Percentiles rank a stretch among this genome's conserved stretches.
Evolutionary conservation across 1,140 invertebrate species (phyloP).

Genomic region (Arctopsyche grandis): DNA sequence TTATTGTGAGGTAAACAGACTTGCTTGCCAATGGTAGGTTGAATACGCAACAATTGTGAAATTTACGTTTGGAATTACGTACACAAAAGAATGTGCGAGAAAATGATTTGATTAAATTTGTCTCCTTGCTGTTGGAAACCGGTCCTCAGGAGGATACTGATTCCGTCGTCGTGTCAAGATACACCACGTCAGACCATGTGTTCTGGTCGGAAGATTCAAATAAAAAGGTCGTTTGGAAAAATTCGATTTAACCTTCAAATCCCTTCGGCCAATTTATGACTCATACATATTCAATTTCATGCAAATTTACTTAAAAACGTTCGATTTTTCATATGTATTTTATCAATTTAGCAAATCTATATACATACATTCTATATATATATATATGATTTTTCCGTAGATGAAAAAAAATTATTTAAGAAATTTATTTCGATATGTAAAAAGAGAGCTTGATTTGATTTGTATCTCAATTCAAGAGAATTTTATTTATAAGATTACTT

Average conservation of each 20-base stretch:
- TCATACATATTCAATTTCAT: background rate
- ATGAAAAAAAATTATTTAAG: too few species aligned
- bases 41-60: conserved; percentile 4
- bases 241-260: conserved; percentile 5
- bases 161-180: background rate
- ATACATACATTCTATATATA: too few species aligned
- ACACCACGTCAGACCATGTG: conserved; percentile 3
- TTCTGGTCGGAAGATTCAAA: background rate
- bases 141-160: background rate
- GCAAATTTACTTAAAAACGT: background rate
- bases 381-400: too few species aligned
- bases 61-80: background rate
- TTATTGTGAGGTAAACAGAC: background rate
- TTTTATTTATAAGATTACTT: too few species aligned
- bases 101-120: too few species aligned
- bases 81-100: too few species aligned
- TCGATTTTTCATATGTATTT: too few species aligned
- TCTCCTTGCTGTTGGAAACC: background rate
- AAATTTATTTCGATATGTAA: too few species aligned
- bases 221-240: background rate
- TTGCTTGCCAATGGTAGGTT: background rate
- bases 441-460: too few species aligned
- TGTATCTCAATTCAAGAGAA: too few species aligned
- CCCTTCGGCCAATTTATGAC: too few species aligned
- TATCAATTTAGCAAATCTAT: too few species aligned